Evolutionary conservation across 2,888 invertebrate genomes (phyloP), one percentile per base, ranked within the genome.

Genomic region (Agrochola macilenta): DNA sequence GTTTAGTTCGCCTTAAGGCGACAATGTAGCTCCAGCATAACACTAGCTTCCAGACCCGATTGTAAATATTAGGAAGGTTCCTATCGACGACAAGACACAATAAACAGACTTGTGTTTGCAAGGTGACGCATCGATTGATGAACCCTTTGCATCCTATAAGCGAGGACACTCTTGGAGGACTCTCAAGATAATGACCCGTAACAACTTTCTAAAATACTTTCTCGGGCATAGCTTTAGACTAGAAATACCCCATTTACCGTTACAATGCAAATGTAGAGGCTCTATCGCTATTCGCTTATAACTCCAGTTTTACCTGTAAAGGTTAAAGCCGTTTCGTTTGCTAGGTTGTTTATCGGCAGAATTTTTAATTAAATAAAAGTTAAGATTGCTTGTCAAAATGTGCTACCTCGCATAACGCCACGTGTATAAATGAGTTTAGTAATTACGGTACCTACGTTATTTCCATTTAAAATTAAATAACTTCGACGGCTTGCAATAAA

Each of bases 231-330:
- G 65, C 49, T 43, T 46, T 65, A 61, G 35, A 70, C 61, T 57
- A 52, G 26, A 52, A 73, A 73, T 66, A 58, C 35, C 5, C 26
- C 14, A 66, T 66, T 68, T 52, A 57, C n/a, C 46, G 69, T 84
- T 80, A 60, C 60, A n/a, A 71, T 80, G 81, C 39, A 71, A 84
- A 80, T 63, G 0, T 20, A 23, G 12, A 58, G n/a, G 65, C 8
- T 66, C n/a, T 58, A 54, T 52, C 35, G 20, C 39, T 35, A 58
- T 73, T 69, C 26, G 20, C n/a, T 70, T 71, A 54, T 60, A 63
- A 52, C 57, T 63, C 26, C 57, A 68, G 65, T 46, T 64, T 52
- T 63, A 30, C 30, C 57, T 58, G 49, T 69, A 69, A 58, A 52
- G 35, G 17, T 72, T 46, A 11, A 49, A 69, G 5, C 5, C 20